A percentile compares a stretch with the other conserved stretches of the same genome.
These are phyloP conservation scores for Chromobotia macracanthus DNA, from an alignment of 2,797 vertebrate genomes.

Conservation along the genomic window DNA sequence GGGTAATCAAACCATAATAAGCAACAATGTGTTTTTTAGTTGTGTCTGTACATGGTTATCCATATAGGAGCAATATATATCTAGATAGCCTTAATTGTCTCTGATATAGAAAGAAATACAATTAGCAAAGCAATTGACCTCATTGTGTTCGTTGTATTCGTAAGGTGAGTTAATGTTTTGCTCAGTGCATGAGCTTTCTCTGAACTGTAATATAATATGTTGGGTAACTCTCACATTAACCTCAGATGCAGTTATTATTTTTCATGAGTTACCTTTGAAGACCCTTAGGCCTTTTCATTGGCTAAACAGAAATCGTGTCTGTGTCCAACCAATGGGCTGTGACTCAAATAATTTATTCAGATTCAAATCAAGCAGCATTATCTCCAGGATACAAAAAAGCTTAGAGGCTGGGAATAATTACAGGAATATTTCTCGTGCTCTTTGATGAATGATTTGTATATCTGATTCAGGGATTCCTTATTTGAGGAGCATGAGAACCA, in stretches of 20 bases:
- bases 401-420: constrained; percentile 42
- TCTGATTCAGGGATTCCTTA: constrained; percentile 43
- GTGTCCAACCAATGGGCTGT: constrained; percentile 23
- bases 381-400: constrained; percentile 10
- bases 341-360: constrained; percentile 49
- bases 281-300: constrained; percentile 21
- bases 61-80: not conserved
- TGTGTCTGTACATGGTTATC: constrained; percentile 6
- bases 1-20: not conserved
- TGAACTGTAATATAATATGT: constrained; percentile 23
- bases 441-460: constrained; percentile 54
- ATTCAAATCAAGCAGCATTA: constrained; percentile 43
- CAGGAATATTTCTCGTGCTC: constrained; percentile 34
- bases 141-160: not conserved
- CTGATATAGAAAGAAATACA: not conserved
- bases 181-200: not conserved
- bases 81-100: not conserved
- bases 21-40: not conserved
- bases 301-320: not conserved
- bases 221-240: constrained; percentile 27
- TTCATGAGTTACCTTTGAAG: constrained; percentile 24
- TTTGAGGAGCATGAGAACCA: constrained; percentile 46
- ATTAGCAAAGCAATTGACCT: constrained; percentile 15
- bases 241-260: constrained; percentile 20
- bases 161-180: constrained; percentile 35